Evolutionary conservation across 1,140 invertebrate species (phyloP), one percentile per base, ranked within the genome.

Genomic region (Wasmannia auropunctata): DNA sequence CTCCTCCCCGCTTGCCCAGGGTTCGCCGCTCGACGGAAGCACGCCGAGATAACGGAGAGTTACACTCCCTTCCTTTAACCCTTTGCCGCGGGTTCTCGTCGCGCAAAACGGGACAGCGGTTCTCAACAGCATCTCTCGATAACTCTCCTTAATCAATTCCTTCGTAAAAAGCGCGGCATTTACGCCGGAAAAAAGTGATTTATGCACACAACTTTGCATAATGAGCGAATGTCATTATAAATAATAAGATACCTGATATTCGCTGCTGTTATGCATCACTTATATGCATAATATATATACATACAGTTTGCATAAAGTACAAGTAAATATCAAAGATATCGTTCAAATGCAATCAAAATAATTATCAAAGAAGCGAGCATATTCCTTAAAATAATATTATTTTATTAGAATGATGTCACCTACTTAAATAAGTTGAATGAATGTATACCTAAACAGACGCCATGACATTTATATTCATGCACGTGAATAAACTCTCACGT

Each of bases 1-100:
- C n/a, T n/a, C n/a, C n/a, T n/a, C n/a, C n/a, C n/a, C n/a, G n/a
- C n/a, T n/a, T n/a, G n/a, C n/a, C n/a, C n/a, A n/a, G 51, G 51
- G 79, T 58, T 74, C 84, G 87, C 90, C 88, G 90, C 88, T 75
- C 88, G 89, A 89, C 91, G 93, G 93, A 94, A 94, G 93, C 93
- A 90, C 91, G 88, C 87, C 91, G 92, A 95, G 94, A 95, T 95
- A 94, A 94, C 93, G 91, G 89, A 92, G 92, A 94, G 94, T 94
- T 95, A 94, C 93, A 93, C 92, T 91, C 92, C 94, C 92, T 92
- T 92, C 91, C 92, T 92, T 91, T 92, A 92, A 92, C 91, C 92
- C 92, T 94, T 93, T 91, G 86, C 88, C 62, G 58, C 28, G 79
- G 89, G 65, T 88, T 92, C 87, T 80, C 85, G 81, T 83, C 79